Evolutionary conservation across 2,113 vertebrate genomes (phyloP).

Genomic region (Petrocephalus zakoni): DNA sequence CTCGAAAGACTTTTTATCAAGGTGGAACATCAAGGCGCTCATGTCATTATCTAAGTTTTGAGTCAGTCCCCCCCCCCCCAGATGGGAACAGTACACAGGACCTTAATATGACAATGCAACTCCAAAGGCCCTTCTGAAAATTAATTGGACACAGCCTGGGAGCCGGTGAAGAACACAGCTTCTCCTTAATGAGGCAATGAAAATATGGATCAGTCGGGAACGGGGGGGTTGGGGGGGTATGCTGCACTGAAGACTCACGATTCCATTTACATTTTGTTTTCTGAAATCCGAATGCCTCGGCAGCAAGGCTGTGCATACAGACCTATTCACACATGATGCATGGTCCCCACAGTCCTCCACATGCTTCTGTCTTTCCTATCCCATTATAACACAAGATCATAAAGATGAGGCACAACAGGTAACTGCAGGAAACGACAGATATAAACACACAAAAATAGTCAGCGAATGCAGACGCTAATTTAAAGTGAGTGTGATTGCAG

Average conservation of each 20-base stretch:
- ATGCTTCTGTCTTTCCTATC: neutral
- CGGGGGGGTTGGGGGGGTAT: neutral
- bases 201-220: neutral
- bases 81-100: conserved; percentile 22
- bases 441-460: neutral
- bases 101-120: conserved; percentile 32
- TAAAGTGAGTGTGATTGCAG: neutral
- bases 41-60: conserved; percentile 33
- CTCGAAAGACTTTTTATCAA: conserved; percentile 31
- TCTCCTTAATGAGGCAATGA: conserved; percentile 8
- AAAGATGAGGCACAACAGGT: neutral
- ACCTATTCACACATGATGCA: neutral
- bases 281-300: neutral
- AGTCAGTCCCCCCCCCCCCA: conserved; percentile 25
- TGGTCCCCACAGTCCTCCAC: neutral
- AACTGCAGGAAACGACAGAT: neutral
- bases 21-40: conserved; percentile 30
- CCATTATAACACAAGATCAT: neutral
- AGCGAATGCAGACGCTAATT: neutral
- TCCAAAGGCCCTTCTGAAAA: conserved; percentile 26
- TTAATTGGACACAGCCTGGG: conserved; percentile 31
- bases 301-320: neutral
- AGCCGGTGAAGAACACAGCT: conserved; percentile 30
- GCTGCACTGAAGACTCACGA: neutral
- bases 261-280: conserved; percentile 1